Evolutionary conservation across 2,888 invertebrate species (phyloP).

Genomic region (Melieria picta): DNA sequence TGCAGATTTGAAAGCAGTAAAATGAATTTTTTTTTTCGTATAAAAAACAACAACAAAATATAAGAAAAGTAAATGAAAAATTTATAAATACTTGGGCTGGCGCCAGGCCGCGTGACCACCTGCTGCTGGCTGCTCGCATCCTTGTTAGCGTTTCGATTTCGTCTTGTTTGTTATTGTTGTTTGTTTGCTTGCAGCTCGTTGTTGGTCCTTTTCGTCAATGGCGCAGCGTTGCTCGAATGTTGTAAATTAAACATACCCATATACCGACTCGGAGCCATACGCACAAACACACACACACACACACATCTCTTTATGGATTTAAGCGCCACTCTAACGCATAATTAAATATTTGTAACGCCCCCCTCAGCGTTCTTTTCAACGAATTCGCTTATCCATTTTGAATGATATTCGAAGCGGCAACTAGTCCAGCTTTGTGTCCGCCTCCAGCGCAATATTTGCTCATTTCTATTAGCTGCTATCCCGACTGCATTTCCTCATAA

Average conservation of each 20-base stretch:
- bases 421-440: not conserved
- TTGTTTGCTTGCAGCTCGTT: not conserved
- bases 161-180: conserved; percentile 17
- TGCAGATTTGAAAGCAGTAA: too few species aligned
- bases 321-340: conserved; percentile 47
- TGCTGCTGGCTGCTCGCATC: conserved; percentile 55
- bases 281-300: conserved; percentile 4
- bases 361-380: not conserved
- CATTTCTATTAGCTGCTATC: not conserved
- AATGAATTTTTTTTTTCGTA: too few species aligned
- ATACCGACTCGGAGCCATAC: not conserved
- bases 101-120: conserved; percentile 60
- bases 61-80: conserved; percentile 3
- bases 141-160: conserved; percentile 53
- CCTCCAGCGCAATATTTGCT: conserved; percentile 19
- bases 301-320: conserved; percentile 1
- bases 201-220: conserved; percentile 19
- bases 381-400: too few species aligned
- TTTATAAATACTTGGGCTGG: conserved; percentile 47
- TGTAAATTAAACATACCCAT: too few species aligned
- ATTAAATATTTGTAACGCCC: conserved; percentile 62
- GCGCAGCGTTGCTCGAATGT: not conserved
- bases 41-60: not conserved
- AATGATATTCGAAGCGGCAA: too few species aligned
- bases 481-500: not conserved